Evolutionary conservation across 2,113 vertebrate genomes (phyloP).

Genomic region (Salvelinus sp.): DNA sequence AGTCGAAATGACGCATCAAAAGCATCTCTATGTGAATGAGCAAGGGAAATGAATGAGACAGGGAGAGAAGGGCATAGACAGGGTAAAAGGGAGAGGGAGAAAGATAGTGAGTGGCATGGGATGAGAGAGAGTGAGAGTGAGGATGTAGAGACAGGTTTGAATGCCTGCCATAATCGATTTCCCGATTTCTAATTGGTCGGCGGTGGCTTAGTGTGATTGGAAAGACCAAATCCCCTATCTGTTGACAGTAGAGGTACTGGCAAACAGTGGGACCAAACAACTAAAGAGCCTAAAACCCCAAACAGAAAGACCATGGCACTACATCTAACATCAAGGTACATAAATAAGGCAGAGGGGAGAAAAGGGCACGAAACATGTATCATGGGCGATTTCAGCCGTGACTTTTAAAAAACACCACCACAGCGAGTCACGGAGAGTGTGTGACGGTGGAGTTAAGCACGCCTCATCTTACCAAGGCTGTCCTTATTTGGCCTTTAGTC

Average conservation of each 20-base stretch:
- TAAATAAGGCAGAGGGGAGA: conserved; percentile 36
- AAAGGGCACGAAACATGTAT: conserved; percentile 32
- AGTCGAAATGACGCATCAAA: conserved; percentile 15
- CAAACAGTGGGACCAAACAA: not conserved
- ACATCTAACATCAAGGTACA: not conserved
- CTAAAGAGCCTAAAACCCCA: not conserved
- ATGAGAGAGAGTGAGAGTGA: not conserved
- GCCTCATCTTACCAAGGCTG: conserved; percentile 11
- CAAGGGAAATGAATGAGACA: conserved; percentile 3
- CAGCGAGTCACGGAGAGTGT: conserved; percentile 54
- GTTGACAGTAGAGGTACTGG: not conserved
- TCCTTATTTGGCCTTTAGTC: conserved; percentile 61
- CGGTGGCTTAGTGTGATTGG: conserved; percentile 17
- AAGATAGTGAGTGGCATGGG: not conserved
- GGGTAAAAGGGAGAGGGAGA: conserved; percentile 5
- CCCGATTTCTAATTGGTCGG: conserved; percentile 37
- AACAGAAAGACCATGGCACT: not conserved
- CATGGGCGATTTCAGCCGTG: conserved; percentile 58
- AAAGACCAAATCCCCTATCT: not conserved
- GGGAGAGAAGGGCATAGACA: not conserved
- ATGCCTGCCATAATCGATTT: conserved; percentile 31
- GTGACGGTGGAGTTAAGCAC: conserved; percentile 38
- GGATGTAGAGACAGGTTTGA: conserved; percentile 22
- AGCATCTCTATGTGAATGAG: not conserved
- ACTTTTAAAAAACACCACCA: conserved; percentile 58